Conservation (phyloP, 2,888 invertebrate species). For the Chironomus riparius region DNA sequence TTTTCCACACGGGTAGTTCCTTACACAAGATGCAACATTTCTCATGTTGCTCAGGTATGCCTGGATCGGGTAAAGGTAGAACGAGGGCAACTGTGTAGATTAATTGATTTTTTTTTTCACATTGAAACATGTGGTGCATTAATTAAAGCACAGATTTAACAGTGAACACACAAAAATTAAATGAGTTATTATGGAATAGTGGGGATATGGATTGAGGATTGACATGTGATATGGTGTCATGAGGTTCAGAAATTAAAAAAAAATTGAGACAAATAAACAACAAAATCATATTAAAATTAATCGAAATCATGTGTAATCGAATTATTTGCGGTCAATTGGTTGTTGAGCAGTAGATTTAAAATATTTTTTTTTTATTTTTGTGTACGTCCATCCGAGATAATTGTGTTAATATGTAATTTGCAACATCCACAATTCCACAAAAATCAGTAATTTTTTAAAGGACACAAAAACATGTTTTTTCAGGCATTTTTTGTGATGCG, state of each 20-base stretch:
- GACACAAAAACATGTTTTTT: neutral
- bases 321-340: conserved; percentile 29
- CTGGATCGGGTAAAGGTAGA: conserved; percentile 76
- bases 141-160: neutral
- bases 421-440: neutral
- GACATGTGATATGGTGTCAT: neutral
- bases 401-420: neutral
- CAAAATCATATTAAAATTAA: conserved; percentile 28
- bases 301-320: conserved; percentile 24
- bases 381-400: neutral
- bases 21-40: conserved; percentile 83
- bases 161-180: neutral
- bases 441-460: neutral
- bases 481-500: neutral
- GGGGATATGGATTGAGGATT: neutral
- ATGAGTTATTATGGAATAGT: neutral
- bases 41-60: conserved; percentile 83
- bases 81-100: conserved; percentile 54
- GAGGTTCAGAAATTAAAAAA: neutral
- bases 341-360: conserved; percentile 17
- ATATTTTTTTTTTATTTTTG: conserved; percentile 11
- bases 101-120: neutral
- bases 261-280: neutral
- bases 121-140: neutral
- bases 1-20: conserved; percentile 33